Evolutionary conservation across 2,888 invertebrate genomes (phyloP), one percentile per base, ranked within the genome.

Genomic region (Luperina testacea): DNA sequence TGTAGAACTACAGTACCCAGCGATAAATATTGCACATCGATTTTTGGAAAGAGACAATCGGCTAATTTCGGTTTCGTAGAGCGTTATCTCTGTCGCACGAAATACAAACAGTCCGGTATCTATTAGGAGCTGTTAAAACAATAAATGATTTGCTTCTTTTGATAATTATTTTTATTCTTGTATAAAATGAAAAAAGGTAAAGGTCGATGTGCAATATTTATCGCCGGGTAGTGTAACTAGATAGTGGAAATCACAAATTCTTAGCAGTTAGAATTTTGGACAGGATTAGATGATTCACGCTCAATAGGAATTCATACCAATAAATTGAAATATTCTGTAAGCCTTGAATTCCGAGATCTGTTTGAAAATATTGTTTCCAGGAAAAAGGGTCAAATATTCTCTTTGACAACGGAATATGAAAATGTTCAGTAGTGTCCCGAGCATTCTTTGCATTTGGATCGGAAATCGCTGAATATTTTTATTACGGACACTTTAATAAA

Each of bases 351-450:
- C 75, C 13, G n/a, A 64, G 32, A 64, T 72, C 65, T 69, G 64
- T 83, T 75, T 64, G 42, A 63, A 75, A 79, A 68, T 65, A 75
- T 80, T 85, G 77, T 77, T 74, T 69, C 76, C 48, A 32, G 24
- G 53, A 24, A 77, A 83, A 75, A 65, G 69, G 77, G 71, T 69
- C 78, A 77, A 69, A 77, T 77, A 78, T 87, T 68, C 67, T 15
- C 75, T 80, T 80, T 80, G 75, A 84, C 75, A 59, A 51, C n/a
- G 61, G 68, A 75, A 89, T 75, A 75, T 80, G 57, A 80, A 80
- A 80, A 80, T 70, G 59, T 65, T 65, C 32, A 24, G 48, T 53
- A 48, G 5, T 72, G 8, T 61, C 8, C 48, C 45, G n/a, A 48
- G 42, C 48, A 75, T 78, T 83, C 32, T 76, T 72, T 59, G 1